phyloP scores from a whole-genome alignment of 37 sponge, comb jelly and placozoan genomes.

The Mnemiopsis leidyi region DNA sequence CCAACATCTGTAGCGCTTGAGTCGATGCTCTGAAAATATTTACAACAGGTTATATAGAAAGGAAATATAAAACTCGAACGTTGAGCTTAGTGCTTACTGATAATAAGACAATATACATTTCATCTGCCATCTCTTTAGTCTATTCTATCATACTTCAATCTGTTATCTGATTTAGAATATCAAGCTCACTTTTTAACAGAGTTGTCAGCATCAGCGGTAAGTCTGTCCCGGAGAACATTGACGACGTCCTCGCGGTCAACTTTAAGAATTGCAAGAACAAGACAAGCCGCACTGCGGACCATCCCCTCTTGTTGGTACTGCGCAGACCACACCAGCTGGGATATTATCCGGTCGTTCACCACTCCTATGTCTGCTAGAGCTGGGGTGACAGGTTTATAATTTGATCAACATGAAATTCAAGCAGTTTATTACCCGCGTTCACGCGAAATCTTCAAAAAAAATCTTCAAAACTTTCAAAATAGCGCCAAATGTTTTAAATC shows the following conservation, averaged over 20 bases:
- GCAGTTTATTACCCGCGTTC: too few relatives aligned
- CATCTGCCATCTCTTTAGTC: too few relatives aligned
- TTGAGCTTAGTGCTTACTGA: too few relatives aligned
- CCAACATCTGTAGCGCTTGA: slow-evolving; percentile 55
- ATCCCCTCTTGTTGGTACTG: slow-evolving; percentile 55
- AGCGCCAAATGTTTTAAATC: too few relatives aligned
- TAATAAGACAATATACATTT: too few relatives aligned
- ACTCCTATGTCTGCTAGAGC: slow-evolving; percentile 55
- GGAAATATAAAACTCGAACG: too few relatives aligned
- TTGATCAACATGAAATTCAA: too few relatives aligned
- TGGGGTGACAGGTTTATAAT: background rate
- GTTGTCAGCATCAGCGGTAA: slow-evolving; percentile 42
- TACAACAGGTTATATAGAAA: background rate
- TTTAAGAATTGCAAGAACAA: slow-evolving; percentile 40
- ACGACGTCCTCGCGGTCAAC: slow-evolving; percentile 16
- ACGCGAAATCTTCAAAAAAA: too few relatives aligned
- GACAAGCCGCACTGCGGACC: slow-evolving; percentile 25
- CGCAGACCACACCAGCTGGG: slow-evolving; percentile 54
- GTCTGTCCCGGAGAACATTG: slow-evolving; percentile 45
- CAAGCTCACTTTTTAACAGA: background rate
- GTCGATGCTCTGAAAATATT: slow-evolving; percentile 23
- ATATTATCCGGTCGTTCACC: slow-evolving; percentile 49
- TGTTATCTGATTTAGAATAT: too few relatives aligned
- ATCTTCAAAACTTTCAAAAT: too few relatives aligned
- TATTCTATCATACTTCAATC: too few relatives aligned